phyloP scores from a whole-genome alignment of 2,797 vertebrate genomes.

The Melanitta fusca region DNA sequence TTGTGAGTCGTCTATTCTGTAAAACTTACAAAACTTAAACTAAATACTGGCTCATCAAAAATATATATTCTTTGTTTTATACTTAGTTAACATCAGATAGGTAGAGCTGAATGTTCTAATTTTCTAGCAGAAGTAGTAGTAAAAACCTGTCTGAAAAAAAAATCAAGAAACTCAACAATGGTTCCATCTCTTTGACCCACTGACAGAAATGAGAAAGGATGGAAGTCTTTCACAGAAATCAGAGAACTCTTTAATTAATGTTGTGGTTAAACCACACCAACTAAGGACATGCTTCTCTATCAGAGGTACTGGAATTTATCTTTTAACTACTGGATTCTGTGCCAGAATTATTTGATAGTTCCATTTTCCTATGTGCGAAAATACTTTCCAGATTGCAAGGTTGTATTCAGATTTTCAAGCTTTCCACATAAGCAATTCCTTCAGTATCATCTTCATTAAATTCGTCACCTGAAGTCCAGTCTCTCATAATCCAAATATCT shows the following conservation, averaged over 20 bases:
- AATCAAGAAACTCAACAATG: not conserved
- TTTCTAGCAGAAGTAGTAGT: not conserved
- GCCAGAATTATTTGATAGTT: not conserved
- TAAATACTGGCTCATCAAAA: not conserved
- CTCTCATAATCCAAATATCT: not conserved
- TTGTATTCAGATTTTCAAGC: conserved; percentile 6
- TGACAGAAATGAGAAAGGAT: not conserved
- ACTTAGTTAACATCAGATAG: not conserved
- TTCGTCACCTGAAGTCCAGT: not conserved
- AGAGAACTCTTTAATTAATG: not conserved
- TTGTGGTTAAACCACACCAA: no score
- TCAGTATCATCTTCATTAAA: not conserved
- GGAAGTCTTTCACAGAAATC: not conserved
- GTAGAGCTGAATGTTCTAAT: not conserved
- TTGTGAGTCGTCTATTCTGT: not conserved
- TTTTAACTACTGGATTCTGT: not conserved
- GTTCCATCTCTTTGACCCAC: not conserved
- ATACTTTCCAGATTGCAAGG: not conserved
- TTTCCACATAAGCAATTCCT: not conserved
- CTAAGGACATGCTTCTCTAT: not conserved
- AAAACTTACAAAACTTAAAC: not conserved
- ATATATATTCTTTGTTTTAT: not conserved
- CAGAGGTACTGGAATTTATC: not conserved
- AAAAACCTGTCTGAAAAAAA: not conserved
- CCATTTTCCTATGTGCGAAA: conserved; percentile 5